Evolutionary conservation across 2,113 vertebrate species (phyloP).

Genomic region (Urocitellus parryii): DNA sequence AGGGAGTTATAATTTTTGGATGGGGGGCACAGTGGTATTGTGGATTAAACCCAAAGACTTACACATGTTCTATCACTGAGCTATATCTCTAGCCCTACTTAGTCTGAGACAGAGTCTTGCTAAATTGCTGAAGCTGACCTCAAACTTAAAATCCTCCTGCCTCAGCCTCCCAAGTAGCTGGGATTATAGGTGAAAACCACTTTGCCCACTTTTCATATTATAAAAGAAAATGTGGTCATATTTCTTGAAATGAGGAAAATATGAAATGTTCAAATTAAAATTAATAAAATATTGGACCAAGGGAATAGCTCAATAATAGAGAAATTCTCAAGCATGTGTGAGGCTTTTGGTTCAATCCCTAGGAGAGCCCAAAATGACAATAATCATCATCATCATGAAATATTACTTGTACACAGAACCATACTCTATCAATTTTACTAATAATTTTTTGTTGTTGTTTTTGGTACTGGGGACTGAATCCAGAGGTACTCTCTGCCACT

Average conservation of each 20-base stretch:
- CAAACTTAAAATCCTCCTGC: neutral
- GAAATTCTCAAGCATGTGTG: neutral
- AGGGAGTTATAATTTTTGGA: neutral
- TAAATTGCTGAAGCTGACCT: neutral
- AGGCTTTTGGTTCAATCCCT: neutral
- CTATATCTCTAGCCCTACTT: neutral
- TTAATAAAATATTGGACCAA: neutral
- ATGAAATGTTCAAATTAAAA: conserved; percentile 33
- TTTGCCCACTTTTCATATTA: neutral
- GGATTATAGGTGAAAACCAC: neutral
- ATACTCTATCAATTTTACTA: neutral
- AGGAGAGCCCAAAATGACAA: neutral
- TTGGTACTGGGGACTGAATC: too few species aligned
- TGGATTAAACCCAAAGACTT: neutral
- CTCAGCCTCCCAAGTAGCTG: neutral
- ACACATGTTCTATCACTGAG: neutral
- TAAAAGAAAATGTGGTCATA: conserved; percentile 18
- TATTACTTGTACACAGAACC: neutral
- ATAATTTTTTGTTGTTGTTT: neutral
- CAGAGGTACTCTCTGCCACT: too few species aligned
- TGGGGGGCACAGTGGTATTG: neutral
- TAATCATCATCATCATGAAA: too few species aligned
- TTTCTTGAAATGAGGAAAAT: conserved; percentile 42
- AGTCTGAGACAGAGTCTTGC: neutral
- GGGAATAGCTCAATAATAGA: neutral